phyloP scores from a whole-genome alignment of 2,113 vertebrate genomes.

The Nansenia antarctica region DNA sequence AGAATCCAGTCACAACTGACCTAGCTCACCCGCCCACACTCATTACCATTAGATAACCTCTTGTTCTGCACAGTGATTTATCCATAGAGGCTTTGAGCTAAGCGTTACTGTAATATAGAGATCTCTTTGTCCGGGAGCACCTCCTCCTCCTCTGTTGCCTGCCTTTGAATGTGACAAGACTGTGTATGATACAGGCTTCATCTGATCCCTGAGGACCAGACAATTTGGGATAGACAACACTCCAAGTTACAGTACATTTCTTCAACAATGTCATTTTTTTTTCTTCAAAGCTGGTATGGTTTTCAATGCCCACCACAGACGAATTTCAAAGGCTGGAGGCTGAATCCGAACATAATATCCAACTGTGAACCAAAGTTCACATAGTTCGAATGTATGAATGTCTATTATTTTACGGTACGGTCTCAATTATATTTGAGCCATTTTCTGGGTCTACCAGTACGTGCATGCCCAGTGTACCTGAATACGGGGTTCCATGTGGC shows the following conservation, averaged over 20 bases:
- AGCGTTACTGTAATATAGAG: neutral
- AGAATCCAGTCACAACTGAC: no score
- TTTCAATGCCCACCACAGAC: slow-evolving; percentile 5
- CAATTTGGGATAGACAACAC: neutral
- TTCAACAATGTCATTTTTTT: neutral
- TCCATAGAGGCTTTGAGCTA: neutral
- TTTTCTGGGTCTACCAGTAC: no score
- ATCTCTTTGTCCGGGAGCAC: neutral
- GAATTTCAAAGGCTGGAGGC: slow-evolving; percentile 10
- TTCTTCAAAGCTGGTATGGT: neutral
- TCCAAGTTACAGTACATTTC: neutral
- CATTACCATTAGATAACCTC: neutral
- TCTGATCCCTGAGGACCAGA: slow-evolving; percentile 39
- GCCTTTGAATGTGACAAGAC: slow-evolving; percentile 3
- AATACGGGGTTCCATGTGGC: no score
- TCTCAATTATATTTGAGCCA: no score
- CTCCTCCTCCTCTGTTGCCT: neutral
- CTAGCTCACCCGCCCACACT: neutral
- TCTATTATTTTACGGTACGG: no score
- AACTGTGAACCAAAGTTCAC: neutral
- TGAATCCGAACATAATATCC: neutral
- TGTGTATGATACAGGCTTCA: slow-evolving; percentile 27
- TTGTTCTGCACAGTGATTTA: neutral
- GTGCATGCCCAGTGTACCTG: no score
- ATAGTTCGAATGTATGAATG: slow-evolving; percentile 8